Percentiles rank a stretch among this genome's conserved stretches.
Evolutionary conservation across 37 sponge, comb jelly and placozoan species (phyloP).

Genomic region (Agelas oroides): DNA sequence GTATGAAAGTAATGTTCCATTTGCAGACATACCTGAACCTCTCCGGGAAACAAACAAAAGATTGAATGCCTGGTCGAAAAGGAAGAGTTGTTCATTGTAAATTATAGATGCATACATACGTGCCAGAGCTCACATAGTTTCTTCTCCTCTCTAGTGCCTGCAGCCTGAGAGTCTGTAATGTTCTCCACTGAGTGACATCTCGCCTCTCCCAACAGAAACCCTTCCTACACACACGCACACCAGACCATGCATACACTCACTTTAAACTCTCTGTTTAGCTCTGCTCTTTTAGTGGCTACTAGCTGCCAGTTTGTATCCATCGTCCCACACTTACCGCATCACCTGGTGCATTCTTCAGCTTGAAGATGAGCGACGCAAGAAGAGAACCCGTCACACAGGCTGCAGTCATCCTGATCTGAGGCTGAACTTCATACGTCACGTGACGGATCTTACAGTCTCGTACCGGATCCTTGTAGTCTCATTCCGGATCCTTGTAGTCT

Average conservation of each 20-base stretch:
- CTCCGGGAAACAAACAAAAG: conserved; percentile 9
- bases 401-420: no score
- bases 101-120: no score
- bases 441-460: no score
- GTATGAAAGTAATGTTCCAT: no score
- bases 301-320: no score
- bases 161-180: conserved; percentile 65
- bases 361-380: conserved; percentile 66
- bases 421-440: no score
- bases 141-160: conserved; percentile 56
- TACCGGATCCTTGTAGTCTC: no score
- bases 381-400: no score
- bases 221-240: no score
- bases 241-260: background rate
- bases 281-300: background rate
- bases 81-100: no score
- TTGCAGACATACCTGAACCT: conserved; percentile 36
- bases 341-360: conserved; percentile 63
- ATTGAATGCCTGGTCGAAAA: conserved; percentile 2
- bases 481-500: no score
- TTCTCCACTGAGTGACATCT: conserved; percentile 29
- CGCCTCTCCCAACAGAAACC: conserved; percentile 56
- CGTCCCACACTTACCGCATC: conserved; percentile 69
- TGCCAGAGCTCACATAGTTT: conserved; percentile 40
- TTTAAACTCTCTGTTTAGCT: background rate